Percentiles rank a stretch among this genome's conserved stretches.
Evolutionary conservation across 2,888 invertebrate species (phyloP).

Genomic region (Brenthis ino): DNA sequence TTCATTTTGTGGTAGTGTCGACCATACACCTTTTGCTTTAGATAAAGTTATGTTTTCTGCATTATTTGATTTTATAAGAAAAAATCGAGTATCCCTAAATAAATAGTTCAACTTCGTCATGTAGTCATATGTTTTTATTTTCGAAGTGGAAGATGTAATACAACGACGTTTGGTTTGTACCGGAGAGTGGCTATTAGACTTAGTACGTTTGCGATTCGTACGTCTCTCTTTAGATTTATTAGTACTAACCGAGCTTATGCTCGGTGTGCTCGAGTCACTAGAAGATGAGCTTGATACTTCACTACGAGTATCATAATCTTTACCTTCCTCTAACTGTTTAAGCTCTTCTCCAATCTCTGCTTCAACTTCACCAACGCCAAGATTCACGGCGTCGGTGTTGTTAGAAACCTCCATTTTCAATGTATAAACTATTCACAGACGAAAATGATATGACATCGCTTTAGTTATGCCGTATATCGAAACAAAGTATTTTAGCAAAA

Average conservation of each 20-base stretch:
- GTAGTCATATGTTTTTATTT: conserved; percentile 90
- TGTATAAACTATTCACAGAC: conserved; percentile 3
- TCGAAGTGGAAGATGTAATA: conserved; percentile 54
- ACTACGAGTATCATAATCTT: conserved; percentile 91
- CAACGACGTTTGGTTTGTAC: conserved; percentile 67
- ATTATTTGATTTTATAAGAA: conserved; percentile 98
- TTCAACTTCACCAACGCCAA: conserved; percentile 85
- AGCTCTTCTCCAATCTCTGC: conserved; percentile 91
- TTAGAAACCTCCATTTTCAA: conserved; percentile 76
- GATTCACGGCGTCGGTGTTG: conserved; percentile 84
- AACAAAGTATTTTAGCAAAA: conserved; percentile 2
- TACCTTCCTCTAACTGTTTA: conserved; percentile 88
- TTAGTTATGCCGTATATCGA: not conserved
- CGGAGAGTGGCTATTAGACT: conserved; percentile 70
- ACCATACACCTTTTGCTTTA: conserved; percentile 98
- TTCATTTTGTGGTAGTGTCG: conserved; percentile 98
- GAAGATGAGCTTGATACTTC: conserved; percentile 93
- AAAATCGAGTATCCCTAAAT: conserved; percentile 96
- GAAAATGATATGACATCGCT: not conserved
- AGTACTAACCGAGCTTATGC: conserved; percentile 89
- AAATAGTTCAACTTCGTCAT: conserved; percentile 95
- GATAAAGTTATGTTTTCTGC: conserved; percentile 97
- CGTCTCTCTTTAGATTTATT: conserved; percentile 85
- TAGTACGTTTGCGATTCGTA: conserved; percentile 81
- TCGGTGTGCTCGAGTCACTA: conserved; percentile 87